These are phyloP conservation scores for Girardinichthys multiradiatus DNA, from an alignment of 2,113 vertebrate species.

Conservation along the genomic window DNA sequence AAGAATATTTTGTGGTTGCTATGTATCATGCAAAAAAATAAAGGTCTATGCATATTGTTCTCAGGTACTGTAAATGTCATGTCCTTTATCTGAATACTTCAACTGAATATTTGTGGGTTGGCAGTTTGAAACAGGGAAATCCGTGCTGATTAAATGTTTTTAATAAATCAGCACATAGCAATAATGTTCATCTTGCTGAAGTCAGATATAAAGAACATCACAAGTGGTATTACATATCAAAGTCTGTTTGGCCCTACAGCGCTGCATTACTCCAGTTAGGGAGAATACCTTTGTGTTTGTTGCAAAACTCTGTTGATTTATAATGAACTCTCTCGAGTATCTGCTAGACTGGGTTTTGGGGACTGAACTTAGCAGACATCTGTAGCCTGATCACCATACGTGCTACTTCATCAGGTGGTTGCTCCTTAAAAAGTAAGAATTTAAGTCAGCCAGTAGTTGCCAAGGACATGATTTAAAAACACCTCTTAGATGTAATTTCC, in stretches of 20 bases:
- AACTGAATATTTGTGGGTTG: not conserved
- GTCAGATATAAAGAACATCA: not conserved
- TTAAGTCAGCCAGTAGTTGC: not conserved
- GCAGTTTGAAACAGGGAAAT: not conserved
- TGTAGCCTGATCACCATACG: not conserved
- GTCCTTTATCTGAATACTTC: not conserved
- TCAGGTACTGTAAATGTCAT: not conserved
- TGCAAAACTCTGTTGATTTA: not conserved
- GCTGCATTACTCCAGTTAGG: not conserved
- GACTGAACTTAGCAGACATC: not conserved
- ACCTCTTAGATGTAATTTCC: not conserved
- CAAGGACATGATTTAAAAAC: not conserved
- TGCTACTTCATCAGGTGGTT: not conserved
- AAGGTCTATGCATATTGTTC: not conserved
- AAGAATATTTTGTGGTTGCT: not conserved
- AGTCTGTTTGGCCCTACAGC: slow-evolving; percentile 3
- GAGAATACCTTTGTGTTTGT: not conserved
- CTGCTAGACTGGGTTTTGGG: not conserved
- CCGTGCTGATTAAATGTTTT: no score
- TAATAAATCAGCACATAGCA: no score
- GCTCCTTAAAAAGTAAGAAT: not conserved
- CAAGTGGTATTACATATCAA: not conserved
- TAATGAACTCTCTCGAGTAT: not conserved
- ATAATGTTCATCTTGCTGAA: not conserved
- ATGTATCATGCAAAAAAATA: not conserved